Evolutionary conservation across 1,140 invertebrate genomes (phyloP).

Genomic region (Drosophila sproati): DNA sequence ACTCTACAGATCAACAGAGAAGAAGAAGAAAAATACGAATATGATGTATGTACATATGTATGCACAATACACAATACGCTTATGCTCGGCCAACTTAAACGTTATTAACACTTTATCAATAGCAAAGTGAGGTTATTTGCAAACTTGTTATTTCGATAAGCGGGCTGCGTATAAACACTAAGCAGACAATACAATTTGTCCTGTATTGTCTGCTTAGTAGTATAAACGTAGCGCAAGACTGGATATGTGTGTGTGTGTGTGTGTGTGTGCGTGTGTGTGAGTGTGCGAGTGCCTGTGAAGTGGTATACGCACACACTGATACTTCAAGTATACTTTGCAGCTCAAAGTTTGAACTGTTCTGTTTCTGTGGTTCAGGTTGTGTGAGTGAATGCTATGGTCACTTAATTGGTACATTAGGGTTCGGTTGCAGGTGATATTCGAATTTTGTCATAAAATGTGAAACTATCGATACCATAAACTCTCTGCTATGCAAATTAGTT

Average conservation of each 20-base stretch:
- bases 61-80: not conserved
- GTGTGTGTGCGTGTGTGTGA: not conserved
- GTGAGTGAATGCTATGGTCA: constrained; percentile 1
- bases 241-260: not conserved
- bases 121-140: not conserved
- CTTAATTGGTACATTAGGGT: not conserved
- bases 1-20: constrained; percentile 20
- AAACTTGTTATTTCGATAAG: constrained; percentile 1
- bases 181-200: too few species aligned
- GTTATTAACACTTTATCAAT: constrained; percentile 6
- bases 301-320: constrained; percentile 12
- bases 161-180: constrained; percentile 9
- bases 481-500: too few species aligned
- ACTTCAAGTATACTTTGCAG: not conserved
- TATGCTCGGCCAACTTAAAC: not conserved
- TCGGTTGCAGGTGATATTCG: too few species aligned
- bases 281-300: not conserved
- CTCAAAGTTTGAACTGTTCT: not conserved
- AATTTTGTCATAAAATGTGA: too few species aligned
- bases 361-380: not conserved
- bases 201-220: not conserved
- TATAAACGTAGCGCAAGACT: constrained; percentile 12
- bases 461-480: too few species aligned
- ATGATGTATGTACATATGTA: not conserved
- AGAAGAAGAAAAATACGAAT: constrained; percentile 6